Conservation (phyloP, 2,888 invertebrate species). For the Sabellastarte sp. region DNA sequence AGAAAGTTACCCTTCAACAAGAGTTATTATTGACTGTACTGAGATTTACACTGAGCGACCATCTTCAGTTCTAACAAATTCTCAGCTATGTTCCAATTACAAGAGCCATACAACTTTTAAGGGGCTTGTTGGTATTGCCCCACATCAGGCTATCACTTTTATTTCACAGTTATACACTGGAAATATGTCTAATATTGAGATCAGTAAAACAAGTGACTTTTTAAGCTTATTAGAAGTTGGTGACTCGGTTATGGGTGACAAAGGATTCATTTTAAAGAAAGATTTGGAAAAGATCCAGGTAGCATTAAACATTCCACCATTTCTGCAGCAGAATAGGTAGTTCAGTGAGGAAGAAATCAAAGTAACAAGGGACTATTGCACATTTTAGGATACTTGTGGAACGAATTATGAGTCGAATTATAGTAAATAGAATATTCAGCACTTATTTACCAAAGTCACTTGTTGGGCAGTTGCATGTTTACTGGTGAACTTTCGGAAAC, state of each 20-base stretch:
- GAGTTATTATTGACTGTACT: conserved; percentile 32
- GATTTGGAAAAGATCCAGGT: conserved; percentile 13
- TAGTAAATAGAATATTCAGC: conserved; percentile 9
- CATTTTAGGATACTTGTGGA: conserved; percentile 16
- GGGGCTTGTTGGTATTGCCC: conserved; percentile 22
- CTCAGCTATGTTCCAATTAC: conserved; percentile 20
- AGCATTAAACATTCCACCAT: conserved; percentile 23
- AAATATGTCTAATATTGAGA: conserved; percentile 24
- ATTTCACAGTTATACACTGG: conserved; percentile 26
- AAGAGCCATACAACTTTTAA: conserved; percentile 27
- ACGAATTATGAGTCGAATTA: conserved; percentile 11
- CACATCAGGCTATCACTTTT: conserved; percentile 24
- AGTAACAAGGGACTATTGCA: conserved; percentile 16
- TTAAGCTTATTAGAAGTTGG: conserved; percentile 22
- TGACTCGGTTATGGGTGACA: conserved; percentile 31
- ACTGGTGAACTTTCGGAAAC: too few relatives aligned
- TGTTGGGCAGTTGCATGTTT: conserved; percentile 10
- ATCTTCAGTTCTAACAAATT: conserved; percentile 11
- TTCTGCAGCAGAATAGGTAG: conserved; percentile 2
- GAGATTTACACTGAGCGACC: conserved; percentile 26
- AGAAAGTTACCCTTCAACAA: conserved; percentile 15
- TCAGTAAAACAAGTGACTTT: conserved; percentile 15
- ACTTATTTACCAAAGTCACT: conserved; percentile 9
- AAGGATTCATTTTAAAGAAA: conserved; percentile 25
- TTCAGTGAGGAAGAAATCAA: conserved; percentile 12